Conservation (phyloP, 2,797 vertebrate genomes). For the Brachyalestes nurse region DNA sequence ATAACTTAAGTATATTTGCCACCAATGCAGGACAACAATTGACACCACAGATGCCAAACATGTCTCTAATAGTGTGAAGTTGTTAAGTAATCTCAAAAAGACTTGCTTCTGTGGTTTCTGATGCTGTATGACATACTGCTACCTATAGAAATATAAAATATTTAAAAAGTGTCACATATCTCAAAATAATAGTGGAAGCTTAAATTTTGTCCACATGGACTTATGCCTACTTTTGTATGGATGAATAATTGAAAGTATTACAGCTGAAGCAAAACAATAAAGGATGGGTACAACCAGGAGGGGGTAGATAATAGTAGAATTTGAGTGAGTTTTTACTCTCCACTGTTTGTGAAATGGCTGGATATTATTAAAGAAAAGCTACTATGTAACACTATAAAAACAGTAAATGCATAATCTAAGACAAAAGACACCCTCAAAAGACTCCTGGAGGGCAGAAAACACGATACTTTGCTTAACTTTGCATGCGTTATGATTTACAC, state of each 20-base stretch:
- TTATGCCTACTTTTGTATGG: not conserved
- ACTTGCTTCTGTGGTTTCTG: not conserved
- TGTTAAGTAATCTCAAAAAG: too few species aligned
- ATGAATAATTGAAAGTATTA: not conserved
- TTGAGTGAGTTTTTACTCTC: not conserved
- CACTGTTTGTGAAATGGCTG: not conserved
- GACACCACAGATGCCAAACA: too few species aligned
- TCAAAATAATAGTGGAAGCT: not conserved
- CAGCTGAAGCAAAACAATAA: not conserved
- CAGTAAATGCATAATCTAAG: not conserved
- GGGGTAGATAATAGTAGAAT: not conserved
- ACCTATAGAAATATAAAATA: not conserved
- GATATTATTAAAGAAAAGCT: not conserved
- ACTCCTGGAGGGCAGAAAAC: conserved; percentile 39
- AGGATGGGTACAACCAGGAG: not conserved
- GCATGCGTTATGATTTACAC: conserved; percentile 52
- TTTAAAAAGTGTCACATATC: not conserved
- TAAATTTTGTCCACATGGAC: not conserved
- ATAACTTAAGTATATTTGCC: too few species aligned
- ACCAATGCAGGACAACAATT: too few species aligned
- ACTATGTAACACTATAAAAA: not conserved
- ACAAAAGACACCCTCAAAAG: not conserved
- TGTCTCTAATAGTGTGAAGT: too few species aligned
- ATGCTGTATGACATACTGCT: not conserved
- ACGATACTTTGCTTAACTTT: conserved; percentile 44